A percentile compares a stretch with the other conserved stretches of the same genome.
phyloP scores from a whole-genome alignment of 1,140 invertebrate species.

The Pantala flavescens region DNA sequence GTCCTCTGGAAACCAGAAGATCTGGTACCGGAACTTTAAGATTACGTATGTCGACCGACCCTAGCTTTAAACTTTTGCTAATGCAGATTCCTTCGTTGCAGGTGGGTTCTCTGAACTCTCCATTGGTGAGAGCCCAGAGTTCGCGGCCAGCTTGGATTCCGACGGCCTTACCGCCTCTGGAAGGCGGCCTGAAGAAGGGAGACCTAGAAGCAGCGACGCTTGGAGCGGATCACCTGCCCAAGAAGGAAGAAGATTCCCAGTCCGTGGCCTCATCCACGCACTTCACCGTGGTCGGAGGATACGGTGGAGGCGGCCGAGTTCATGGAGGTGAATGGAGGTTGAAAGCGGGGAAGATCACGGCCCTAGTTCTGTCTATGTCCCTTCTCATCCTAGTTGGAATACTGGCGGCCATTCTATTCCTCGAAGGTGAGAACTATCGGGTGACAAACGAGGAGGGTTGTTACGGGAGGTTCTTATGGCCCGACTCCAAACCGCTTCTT shows the following conservation, averaged over 20 bases:
- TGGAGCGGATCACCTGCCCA: not conserved
- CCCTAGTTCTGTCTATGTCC: constrained; percentile 67
- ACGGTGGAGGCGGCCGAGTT: constrained; percentile 52
- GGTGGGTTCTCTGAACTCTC: not conserved
- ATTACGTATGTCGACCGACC: too few species aligned
- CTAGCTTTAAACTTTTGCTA: too few species aligned
- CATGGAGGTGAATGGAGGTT: not conserved
- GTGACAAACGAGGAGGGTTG: not conserved
- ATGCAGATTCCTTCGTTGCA: not conserved
- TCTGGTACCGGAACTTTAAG: too few species aligned
- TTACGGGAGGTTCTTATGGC: too few species aligned
- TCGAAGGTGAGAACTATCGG: constrained; percentile 37
- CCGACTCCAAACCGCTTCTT: too few species aligned
- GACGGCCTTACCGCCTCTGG: not conserved
- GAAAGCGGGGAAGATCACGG: constrained; percentile 49
- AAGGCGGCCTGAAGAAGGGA: not conserved
- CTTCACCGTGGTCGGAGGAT: constrained; percentile 56
- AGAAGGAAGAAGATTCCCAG: constrained; percentile 30
- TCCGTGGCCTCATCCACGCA: constrained; percentile 75
- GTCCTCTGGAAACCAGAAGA: too few species aligned
- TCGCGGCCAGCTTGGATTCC: not conserved
- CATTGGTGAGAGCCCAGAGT: not conserved
- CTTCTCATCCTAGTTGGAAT: constrained; percentile 65
- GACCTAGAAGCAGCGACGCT: not conserved
- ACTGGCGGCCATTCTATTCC: constrained; percentile 52